phyloP scores from a whole-genome alignment of 2,797 vertebrate genomes.

The Syngnathus acus region DNA sequence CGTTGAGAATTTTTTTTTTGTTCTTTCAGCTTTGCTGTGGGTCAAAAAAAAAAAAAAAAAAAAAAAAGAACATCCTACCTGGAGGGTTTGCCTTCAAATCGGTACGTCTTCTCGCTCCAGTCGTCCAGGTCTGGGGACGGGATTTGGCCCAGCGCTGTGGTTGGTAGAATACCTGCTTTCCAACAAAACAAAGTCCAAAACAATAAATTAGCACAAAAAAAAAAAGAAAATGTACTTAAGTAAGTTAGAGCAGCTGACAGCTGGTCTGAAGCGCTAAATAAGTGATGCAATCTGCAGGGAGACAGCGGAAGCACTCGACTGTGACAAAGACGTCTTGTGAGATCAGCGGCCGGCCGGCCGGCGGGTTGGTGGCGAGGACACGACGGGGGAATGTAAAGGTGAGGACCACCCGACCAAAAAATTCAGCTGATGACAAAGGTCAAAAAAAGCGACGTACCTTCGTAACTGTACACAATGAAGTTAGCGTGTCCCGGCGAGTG shows the following conservation, averaged over 20 bases:
- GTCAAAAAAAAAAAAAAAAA: no score
- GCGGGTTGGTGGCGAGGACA: background rate
- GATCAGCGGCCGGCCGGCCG: constrained; percentile 14
- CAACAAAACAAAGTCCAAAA: background rate
- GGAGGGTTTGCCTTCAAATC: constrained; percentile 79
- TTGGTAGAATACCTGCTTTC: constrained; percentile 76
- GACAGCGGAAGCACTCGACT: constrained; percentile 36
- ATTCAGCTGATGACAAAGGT: background rate
- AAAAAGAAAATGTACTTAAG: constrained; percentile 43
- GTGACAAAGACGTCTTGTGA: constrained; percentile 39
- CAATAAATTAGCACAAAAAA: background rate
- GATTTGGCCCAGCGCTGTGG: constrained; percentile 78
- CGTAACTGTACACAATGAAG: constrained; percentile 71
- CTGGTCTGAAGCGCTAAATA: constrained; percentile 52
- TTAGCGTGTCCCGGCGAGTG: constrained; percentile 75
- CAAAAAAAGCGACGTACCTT: constrained; percentile 58
- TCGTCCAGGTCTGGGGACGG: constrained; percentile 85
- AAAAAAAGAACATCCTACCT: constrained; percentile 55
- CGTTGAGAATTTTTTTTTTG: no score
- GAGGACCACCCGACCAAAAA: constrained; percentile 7
- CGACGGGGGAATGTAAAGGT: constrained; percentile 7
- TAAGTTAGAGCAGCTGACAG: constrained; percentile 52
- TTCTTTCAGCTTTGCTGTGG: no score
- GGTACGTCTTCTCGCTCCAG: constrained; percentile 88
- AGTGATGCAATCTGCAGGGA: constrained; percentile 42